Percentiles rank a stretch among this genome's conserved stretches.
Conservation (phyloP, 2,113 vertebrate genomes). For the Mobula hypostoma region DNA sequence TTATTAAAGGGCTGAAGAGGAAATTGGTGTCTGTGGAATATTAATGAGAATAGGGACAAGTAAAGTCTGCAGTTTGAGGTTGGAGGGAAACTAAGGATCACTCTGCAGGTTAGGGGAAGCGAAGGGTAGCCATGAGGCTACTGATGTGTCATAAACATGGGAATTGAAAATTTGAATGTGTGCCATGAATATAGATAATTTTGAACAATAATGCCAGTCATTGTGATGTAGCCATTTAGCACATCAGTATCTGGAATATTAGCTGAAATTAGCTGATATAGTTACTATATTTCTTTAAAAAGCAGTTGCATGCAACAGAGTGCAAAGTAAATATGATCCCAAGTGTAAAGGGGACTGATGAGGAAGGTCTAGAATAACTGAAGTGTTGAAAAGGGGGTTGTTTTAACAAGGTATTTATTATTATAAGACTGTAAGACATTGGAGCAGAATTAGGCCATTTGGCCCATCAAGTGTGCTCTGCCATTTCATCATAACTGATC, state of each 20-base stretch:
- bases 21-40: too few species aligned
- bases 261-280: too few species aligned
- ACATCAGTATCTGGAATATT: neutral
- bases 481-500: too few species aligned
- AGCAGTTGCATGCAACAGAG: neutral
- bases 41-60: too few species aligned
- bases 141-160: too few species aligned
- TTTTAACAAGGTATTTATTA: neutral
- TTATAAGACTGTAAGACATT: neutral
- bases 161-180: neutral
- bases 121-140: too few species aligned
- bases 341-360: neutral
- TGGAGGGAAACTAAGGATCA: too few species aligned
- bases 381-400: neutral
- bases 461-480: too few species aligned
- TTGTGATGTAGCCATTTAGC: neutral
- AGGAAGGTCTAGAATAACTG: neutral
- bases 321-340: neutral
- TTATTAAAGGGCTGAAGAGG: too few species aligned
- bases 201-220: neutral
- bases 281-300: neutral
- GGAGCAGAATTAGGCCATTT: too few species aligned
- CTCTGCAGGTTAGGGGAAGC: too few species aligned
- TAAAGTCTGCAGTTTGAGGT: too few species aligned
- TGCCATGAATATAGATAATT: neutral